phyloP scores from a whole-genome alignment of 2,888 invertebrate genomes.

The Exocentrus adspersus region DNA sequence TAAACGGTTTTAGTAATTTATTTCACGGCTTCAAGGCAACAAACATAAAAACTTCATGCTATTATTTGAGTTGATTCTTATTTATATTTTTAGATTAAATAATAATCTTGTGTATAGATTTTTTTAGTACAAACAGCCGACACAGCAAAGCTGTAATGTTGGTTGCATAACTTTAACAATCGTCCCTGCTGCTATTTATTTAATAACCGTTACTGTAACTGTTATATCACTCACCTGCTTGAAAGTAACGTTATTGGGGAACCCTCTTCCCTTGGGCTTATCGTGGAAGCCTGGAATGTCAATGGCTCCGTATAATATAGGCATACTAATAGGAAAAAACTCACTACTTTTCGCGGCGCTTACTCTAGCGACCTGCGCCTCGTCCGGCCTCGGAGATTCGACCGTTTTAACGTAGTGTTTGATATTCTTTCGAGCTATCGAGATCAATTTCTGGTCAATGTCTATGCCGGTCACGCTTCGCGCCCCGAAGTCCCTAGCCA shows the following conservation, averaged over 20 bases:
- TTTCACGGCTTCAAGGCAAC: neutral
- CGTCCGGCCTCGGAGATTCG: conserved; percentile 51
- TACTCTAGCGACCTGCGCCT: conserved; percentile 25
- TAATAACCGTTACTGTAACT: too few species aligned
- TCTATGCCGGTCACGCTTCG: conserved; percentile 92
- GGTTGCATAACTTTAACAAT: too few species aligned
- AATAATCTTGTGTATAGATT: too few species aligned
- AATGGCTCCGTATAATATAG: conserved; percentile 85
- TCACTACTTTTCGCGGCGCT: conserved; percentile 59
- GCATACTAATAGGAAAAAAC: conserved; percentile 89
- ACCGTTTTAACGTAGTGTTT: conserved; percentile 71
- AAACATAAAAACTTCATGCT: neutral
- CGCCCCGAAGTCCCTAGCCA: conserved; percentile 88
- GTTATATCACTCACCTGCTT: conserved; percentile 78
- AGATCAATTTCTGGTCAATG: conserved; percentile 89
- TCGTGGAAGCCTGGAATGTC: conserved; percentile 69
- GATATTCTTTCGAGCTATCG: conserved; percentile 78
- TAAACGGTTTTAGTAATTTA: neutral
- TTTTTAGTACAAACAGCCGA: too few species aligned
- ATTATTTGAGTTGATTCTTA: too few species aligned
- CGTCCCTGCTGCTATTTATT: too few species aligned
- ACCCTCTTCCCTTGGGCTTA: conserved; percentile 66
- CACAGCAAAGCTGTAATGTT: too few species aligned
- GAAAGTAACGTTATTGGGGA: conserved; percentile 92
- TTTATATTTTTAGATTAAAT: too few species aligned